Conservation (phyloP, 2,113 vertebrate genomes). For the Panthera leo region DNA sequence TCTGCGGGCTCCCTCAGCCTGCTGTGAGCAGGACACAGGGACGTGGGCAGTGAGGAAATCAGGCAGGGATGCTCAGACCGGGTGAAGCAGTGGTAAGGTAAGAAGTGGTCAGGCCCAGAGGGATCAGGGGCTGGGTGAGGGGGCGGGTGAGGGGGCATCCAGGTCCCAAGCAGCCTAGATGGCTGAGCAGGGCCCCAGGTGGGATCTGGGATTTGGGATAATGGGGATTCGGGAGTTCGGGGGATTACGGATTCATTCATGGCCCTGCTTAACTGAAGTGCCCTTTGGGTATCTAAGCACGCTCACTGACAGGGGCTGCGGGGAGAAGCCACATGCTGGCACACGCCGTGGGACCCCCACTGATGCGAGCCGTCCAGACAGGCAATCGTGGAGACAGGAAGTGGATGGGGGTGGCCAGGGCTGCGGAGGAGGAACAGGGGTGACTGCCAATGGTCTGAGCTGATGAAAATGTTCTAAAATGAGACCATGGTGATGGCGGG, state of each 20-base stretch:
- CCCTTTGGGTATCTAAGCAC: not conserved
- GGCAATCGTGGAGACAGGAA: not conserved
- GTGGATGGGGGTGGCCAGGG: rapidly evolving
- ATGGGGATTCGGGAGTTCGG: not conserved
- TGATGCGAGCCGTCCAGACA: rapidly evolving
- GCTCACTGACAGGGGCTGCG: not conserved
- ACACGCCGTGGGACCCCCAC: not conserved
- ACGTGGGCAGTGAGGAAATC: not conserved
- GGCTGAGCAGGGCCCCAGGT: not conserved
- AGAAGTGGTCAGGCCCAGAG: rapidly evolving
- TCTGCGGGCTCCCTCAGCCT: not conserved
- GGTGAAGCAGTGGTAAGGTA: rapidly evolving
- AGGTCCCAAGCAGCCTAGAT: not conserved
- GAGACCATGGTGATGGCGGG: not conserved
- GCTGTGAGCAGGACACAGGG: not conserved
- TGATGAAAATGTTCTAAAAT: not conserved
- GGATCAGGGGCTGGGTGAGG: not conserved
- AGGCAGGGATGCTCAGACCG: not conserved
- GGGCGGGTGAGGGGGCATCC: not conserved
- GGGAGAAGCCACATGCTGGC: not conserved
- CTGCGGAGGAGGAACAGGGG: rapidly evolving
- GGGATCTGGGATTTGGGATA: no score
- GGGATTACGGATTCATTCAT: no score
- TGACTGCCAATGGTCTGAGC: rapidly evolving
- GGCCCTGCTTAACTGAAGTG: not conserved